phyloP scores from a whole-genome alignment of 2,888 invertebrate genomes.

The Lottia gigantea region DNA sequence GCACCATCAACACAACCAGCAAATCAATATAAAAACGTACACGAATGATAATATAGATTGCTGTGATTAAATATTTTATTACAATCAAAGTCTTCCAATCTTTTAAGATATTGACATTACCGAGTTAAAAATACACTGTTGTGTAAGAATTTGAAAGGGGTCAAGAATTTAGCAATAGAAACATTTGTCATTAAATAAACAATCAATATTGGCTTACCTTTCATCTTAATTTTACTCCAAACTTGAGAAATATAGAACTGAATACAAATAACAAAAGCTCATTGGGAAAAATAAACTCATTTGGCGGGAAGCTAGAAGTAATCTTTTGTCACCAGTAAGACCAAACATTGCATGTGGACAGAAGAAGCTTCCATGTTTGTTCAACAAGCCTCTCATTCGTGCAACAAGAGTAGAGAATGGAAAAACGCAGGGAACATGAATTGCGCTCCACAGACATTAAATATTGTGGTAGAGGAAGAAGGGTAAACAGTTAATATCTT shows the following conservation, averaged over 20 bases:
- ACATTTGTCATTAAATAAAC: too few species aligned
- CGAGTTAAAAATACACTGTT: too few species aligned
- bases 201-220: neutral
- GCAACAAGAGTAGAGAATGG: conserved; percentile 17
- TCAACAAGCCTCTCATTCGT: conserved; percentile 14
- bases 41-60: too few species aligned
- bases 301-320: conserved; percentile 31
- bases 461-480: conserved; percentile 32
- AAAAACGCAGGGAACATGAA: conserved; percentile 31
- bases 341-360: conserved; percentile 28
- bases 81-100: too few species aligned
- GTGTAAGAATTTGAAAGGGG: too few species aligned
- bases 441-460: conserved; percentile 35
- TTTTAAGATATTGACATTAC: too few species aligned
- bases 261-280: conserved; percentile 17
- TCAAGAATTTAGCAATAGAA: too few species aligned
- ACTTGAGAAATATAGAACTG: conserved; percentile 1
- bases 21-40: too few species aligned
- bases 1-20: too few species aligned
- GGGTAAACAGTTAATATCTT: conserved; percentile 44
- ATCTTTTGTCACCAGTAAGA: conserved; percentile 32
- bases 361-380: conserved; percentile 15
- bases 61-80: too few species aligned
- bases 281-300: conserved; percentile 30
- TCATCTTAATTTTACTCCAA: conserved; percentile 1